A percentile compares a stretch with the other conserved stretches of the same genome.
phyloP scores from a whole-genome alignment of 2,888 invertebrate species.

The Buathra laborator region DNA sequence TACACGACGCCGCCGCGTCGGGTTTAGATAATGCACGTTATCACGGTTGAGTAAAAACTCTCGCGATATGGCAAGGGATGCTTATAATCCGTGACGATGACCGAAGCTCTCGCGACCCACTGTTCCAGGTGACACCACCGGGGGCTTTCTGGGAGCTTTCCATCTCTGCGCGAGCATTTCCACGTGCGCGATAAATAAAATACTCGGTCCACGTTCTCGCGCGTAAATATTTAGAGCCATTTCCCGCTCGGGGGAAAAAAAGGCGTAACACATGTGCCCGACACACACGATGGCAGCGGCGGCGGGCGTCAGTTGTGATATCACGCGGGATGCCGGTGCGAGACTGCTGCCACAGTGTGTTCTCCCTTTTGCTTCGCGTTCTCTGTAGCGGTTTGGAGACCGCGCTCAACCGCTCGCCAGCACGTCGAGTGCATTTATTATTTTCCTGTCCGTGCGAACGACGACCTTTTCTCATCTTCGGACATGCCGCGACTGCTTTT shows the following conservation, averaged over 20 bases:
- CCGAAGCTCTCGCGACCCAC: background rate
- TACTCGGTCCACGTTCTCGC: constrained; percentile 70
- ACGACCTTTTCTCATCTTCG: constrained; percentile 65
- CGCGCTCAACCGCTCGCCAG: constrained; percentile 40
- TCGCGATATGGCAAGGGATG: background rate
- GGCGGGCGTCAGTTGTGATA: constrained; percentile 46
- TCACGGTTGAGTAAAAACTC: background rate
- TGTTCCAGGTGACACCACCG: constrained; percentile 29
- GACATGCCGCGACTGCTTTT: constrained; percentile 43
- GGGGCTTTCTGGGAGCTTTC: constrained; percentile 6
- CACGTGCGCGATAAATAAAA: constrained; percentile 73
- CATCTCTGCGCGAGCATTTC: constrained; percentile 43
- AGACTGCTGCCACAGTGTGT: constrained; percentile 25
- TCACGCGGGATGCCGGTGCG: constrained; percentile 51
- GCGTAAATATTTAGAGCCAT: constrained; percentile 78
- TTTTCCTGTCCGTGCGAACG: constrained; percentile 63
- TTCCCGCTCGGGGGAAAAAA: constrained; percentile 61
- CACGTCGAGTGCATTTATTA: constrained; percentile 68
- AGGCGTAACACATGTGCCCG: constrained; percentile 68
- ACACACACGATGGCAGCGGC: constrained; percentile 42
- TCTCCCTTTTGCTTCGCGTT: constrained; percentile 32
- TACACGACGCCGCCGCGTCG: background rate
- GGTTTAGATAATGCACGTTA: background rate
- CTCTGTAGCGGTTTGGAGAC: constrained; percentile 36
- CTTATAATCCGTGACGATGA: background rate